phyloP scores from a whole-genome alignment of 2,113 vertebrate genomes.

The Dicrurus megarhynchus region DNA sequence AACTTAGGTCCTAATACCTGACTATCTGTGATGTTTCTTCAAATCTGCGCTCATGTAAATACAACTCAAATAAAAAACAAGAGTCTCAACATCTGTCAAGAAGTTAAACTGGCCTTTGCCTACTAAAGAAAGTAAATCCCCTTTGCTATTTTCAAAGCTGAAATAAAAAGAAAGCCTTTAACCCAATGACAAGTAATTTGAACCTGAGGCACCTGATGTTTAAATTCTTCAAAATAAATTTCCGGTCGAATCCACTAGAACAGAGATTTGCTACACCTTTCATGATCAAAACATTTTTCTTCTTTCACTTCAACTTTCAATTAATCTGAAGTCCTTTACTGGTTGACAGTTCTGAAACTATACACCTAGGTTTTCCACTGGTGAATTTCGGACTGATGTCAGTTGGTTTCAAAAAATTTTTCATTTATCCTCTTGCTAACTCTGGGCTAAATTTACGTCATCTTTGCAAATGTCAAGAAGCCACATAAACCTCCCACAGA shows the following conservation, averaged over 20 bases:
- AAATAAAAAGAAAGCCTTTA: background rate
- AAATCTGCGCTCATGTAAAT: background rate
- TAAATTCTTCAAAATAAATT: background rate
- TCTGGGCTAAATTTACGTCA: constrained; percentile 1
- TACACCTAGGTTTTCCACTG: background rate
- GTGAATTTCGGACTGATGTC: background rate
- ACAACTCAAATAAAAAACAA: background rate
- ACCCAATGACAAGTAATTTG: background rate
- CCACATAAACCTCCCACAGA: background rate
- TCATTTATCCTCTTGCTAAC: background rate
- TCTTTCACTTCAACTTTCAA: background rate
- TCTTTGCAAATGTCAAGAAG: constrained; percentile 3
- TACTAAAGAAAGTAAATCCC: background rate
- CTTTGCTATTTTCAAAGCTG: background rate
- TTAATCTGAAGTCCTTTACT: background rate
- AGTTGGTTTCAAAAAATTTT: background rate
- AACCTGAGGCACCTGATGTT: background rate
- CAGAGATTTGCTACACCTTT: background rate
- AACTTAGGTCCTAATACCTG: background rate
- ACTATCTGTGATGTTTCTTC: background rate
- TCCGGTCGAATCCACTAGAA: background rate
- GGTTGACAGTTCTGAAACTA: background rate
- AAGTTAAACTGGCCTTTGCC: background rate
- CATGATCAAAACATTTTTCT: background rate
- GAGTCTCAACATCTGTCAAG: background rate